Conservation (phyloP, 35 echinoderm and acorn worm species). For the Amphiura filiformis region DNA sequence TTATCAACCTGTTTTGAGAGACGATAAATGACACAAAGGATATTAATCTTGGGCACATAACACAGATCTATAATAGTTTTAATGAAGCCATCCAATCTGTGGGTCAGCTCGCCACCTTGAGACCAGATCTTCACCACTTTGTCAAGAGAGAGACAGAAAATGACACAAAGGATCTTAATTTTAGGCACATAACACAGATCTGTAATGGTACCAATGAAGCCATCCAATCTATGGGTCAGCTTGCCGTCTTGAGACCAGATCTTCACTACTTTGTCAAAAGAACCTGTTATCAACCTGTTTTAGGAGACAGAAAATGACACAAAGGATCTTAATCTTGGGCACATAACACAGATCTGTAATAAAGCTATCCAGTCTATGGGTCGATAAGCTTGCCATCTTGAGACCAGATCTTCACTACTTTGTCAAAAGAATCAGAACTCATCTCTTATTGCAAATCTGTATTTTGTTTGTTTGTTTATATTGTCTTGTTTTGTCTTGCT, state of each 20-base stretch:
- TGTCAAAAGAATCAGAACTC: conserved; percentile 97
- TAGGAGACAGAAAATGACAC: neutral
- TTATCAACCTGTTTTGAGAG: too few relatives aligned
- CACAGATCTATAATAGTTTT: conserved; percentile 77
- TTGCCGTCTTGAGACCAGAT: conserved; percentile 97
- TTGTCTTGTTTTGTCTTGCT: too few relatives aligned
- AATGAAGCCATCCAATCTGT: conserved; percentile 88
- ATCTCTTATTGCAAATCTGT: too few relatives aligned
- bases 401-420: conserved; percentile 99
- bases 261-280: conserved; percentile 97
- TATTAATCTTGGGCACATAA: conserved; percentile 95
- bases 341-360: neutral
- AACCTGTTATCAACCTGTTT: conserved; percentile 83
- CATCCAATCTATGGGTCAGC: conserved; percentile 89
- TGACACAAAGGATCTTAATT: conserved; percentile 91
- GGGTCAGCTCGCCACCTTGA: conserved; percentile 89
- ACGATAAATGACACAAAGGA: conserved; percentile 90
- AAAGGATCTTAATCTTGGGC: neutral
- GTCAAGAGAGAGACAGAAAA: conserved; percentile 65
- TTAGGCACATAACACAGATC: conserved; percentile 87
- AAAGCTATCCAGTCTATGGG: neutral
- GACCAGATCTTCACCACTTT: conserved; percentile 99
- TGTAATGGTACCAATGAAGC: conserved; percentile 83
- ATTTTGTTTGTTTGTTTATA: too few relatives aligned
- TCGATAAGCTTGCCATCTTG: neutral